Base-by-base conservation (phyloP, 2,888 invertebrate species). In the Carcina quercana region DNA sequence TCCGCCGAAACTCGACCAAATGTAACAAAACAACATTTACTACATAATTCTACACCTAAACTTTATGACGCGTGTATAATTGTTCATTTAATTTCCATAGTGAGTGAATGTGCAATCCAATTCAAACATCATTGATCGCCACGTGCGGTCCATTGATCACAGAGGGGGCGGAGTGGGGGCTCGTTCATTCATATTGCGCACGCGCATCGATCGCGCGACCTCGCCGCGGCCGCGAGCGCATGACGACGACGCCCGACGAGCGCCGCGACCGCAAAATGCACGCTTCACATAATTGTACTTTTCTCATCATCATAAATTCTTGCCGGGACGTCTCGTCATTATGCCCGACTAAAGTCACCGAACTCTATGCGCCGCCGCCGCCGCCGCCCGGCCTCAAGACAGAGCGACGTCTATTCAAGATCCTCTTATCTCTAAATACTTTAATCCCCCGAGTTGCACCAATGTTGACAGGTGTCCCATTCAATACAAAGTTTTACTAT, bases 121-220 rank as follows among this genome's bases (percentile, higher is more conserved):
- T 61, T 57, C 52, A 55, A 52, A 55, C 58, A 53, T 55, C 58
- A 64, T 66, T 59, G 58, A 70, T 58, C 54, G 60, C 71, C 78
- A 72, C 76, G 75, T 71, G 74, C 72, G 56, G 61, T 59, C 68
- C 74, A 76, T 74, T 79, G 76, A 78, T 70, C 58, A 59, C 42
- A 49, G 51, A 50, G 46, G 41, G 36, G 53, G 46, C 47, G 57
- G 53, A 53, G 67, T 54, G 66, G 59, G 66, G 61, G 59, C 54
- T 25, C 32, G 21, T 62, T 61, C 73, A 78, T 78, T 75, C 68
- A 71, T 63, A 61, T 53, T 58, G 73, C 66, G 68, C 72, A 57
- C 68, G 66, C 70, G 67, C 63, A 59, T 42, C 54, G 60, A 50
- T 47, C 46, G 53, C 62, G 65, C 50, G 53, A 49, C 61, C 61